Evolutionary conservation across 2,113 vertebrate species (phyloP).

Genomic region (Nycticryphes semicollaris): DNA sequence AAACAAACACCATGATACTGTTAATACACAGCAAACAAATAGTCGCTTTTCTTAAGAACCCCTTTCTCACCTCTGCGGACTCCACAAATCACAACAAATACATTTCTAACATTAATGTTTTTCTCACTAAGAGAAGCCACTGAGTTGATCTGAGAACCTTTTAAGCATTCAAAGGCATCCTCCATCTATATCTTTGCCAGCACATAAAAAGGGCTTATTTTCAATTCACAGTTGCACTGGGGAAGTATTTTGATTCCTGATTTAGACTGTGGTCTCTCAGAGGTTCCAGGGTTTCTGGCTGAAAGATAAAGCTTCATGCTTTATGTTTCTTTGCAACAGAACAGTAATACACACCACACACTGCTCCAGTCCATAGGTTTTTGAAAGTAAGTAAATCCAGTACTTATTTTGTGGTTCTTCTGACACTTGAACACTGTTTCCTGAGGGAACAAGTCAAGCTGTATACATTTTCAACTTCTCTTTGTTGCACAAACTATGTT

Average conservation of each 20-base stretch:
- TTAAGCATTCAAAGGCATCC: slow-evolving; percentile 24
- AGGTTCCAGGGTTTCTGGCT: slow-evolving; percentile 17
- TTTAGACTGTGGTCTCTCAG: slow-evolving; percentile 46
- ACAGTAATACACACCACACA: slow-evolving; percentile 38
- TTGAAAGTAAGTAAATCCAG: slow-evolving; percentile 45
- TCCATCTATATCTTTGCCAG: slow-evolving; percentile 3
- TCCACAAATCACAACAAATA: not conserved
- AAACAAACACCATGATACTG: not conserved
- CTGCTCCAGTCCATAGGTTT: slow-evolving; percentile 48
- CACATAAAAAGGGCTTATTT: slow-evolving; percentile 58
- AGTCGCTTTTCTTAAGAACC: not conserved
- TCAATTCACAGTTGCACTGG: slow-evolving; percentile 51
- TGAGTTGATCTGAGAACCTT: not conserved
- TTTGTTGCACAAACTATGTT: slow-evolving; percentile 26
- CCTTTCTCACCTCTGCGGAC: not conserved
- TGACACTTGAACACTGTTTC: slow-evolving; percentile 43
- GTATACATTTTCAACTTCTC: slow-evolving; percentile 18
- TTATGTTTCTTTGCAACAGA: slow-evolving; percentile 42
- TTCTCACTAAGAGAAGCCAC: slow-evolving; percentile 11
- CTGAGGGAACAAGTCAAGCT: not conserved
- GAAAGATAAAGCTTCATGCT: slow-evolving; percentile 64
- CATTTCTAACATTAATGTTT: slow-evolving; percentile 4
- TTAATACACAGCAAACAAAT: not conserved
- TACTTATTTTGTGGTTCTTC: slow-evolving; percentile 41
- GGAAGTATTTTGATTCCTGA: slow-evolving; percentile 67